Evolutionary conservation across 2,888 invertebrate species (phyloP).

Genomic region (Himalopsyche japonica): DNA sequence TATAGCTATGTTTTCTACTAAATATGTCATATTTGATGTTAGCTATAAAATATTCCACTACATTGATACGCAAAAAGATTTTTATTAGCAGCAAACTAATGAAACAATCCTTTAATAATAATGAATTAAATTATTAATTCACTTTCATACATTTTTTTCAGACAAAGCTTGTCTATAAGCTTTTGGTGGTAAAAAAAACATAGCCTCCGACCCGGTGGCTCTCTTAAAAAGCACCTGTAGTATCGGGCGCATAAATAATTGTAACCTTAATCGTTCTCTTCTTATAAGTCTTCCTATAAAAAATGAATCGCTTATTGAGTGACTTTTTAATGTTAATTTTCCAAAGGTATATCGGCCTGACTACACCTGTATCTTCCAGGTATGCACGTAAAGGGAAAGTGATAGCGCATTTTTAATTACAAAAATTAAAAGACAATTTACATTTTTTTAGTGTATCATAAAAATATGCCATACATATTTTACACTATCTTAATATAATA

Average conservation of each 20-base stretch:
- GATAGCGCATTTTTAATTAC: background rate
- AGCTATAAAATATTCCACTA: no score
- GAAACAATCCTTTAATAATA: no score
- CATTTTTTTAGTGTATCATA: no score
- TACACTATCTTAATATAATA: no score
- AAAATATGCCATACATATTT: no score
- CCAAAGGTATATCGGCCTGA: constrained; percentile 2
- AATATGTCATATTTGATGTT: no score
- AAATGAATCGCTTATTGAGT: constrained; percentile 35
- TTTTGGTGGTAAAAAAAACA: background rate
- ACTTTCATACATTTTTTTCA: background rate
- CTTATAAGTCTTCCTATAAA: constrained; percentile 12
- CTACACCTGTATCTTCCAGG: constrained; percentile 34
- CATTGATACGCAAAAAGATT: no score
- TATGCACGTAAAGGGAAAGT: background rate
- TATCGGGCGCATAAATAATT: constrained; percentile 24
- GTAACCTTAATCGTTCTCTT: constrained; percentile 28
- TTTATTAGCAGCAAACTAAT: no score
- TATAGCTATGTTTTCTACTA: no score
- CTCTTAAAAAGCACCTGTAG: constrained; percentile 29
- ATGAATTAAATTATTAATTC: background rate
- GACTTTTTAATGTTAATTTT: constrained; percentile 29
- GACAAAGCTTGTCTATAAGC: background rate
- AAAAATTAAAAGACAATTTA: no score
- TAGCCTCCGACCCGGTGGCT: constrained; percentile 15